Percentiles rank a stretch among this genome's conserved stretches.
Evolutionary conservation across 2,113 vertebrate species (phyloP).

Genomic region (Pan troglodytes): DNA sequence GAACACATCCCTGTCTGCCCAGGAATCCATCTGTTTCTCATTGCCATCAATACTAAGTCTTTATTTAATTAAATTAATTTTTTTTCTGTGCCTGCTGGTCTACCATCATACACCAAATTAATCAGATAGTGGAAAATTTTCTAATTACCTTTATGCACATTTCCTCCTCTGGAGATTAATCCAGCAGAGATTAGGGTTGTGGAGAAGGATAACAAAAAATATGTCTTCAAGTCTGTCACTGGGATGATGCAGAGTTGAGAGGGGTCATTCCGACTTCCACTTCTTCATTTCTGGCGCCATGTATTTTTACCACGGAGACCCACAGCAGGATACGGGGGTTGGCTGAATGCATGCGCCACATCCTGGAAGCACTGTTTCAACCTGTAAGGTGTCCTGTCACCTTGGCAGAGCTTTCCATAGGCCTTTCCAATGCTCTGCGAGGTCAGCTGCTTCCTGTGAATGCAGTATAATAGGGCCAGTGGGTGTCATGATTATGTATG

Average conservation of each 20-base stretch:
- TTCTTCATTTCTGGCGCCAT: background rate
- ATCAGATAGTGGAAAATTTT: background rate
- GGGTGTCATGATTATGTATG: fast-evolving
- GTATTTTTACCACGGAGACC: background rate
- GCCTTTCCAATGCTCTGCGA: background rate
- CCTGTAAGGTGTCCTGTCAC: background rate
- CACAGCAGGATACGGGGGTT: no score
- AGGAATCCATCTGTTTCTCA: no score
- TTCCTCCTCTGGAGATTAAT: background rate
- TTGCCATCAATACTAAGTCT: background rate
- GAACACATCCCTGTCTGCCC: no score
- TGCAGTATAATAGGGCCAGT: fast-evolving
- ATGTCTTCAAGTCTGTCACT: background rate
- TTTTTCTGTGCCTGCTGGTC: background rate
- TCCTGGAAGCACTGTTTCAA: background rate
- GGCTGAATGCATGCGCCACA: no score
- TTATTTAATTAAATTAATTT: background rate
- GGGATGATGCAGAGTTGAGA: background rate
- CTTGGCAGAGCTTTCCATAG: background rate
- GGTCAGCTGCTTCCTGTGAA: background rate
- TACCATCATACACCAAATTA: background rate
- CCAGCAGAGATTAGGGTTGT: background rate
- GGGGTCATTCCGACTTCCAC: fast-evolving
- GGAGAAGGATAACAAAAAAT: background rate
- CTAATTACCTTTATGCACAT: background rate